A percentile compares a stretch with the other conserved stretches of the same genome.
These are phyloP conservation scores for Podarcis raffonei DNA, from an alignment of 2,113 vertebrate species.

Conservation along the genomic window DNA sequence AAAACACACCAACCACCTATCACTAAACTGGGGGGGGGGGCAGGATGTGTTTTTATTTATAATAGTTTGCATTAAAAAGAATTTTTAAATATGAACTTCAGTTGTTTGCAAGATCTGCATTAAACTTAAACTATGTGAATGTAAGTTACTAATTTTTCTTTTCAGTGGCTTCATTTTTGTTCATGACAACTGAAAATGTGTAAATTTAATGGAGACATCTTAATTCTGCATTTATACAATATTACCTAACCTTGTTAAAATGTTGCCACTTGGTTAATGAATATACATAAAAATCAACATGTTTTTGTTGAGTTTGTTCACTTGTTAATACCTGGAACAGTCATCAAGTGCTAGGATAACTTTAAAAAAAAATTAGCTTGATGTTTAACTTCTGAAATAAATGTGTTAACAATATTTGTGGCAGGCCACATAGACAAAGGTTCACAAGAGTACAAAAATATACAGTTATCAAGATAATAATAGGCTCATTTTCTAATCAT, in stretches of 20 bases:
- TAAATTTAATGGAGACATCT: background rate
- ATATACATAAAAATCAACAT: background rate
- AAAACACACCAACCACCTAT: background rate
- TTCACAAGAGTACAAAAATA: background rate
- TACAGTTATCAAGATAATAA: background rate
- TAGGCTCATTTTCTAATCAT: background rate
- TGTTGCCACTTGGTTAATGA: background rate
- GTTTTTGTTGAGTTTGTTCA: background rate
- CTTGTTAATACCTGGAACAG: background rate
- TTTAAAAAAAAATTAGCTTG: background rate
- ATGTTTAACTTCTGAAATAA: background rate
- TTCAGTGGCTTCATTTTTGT: background rate
- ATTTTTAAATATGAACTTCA: background rate
- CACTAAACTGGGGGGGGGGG: too few relatives aligned
- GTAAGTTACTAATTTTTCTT: background rate
- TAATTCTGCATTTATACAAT: background rate
- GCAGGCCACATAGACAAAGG: background rate
- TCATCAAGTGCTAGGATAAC: background rate
- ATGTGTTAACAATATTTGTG: background rate
- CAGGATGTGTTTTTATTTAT: background rate
- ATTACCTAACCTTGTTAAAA: background rate
- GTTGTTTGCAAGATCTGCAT: background rate
- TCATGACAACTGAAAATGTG: background rate
- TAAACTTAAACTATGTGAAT: background rate
- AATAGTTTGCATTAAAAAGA: background rate